phyloP scores from a whole-genome alignment of 2,797 vertebrate genomes.

The Esox lucius region DNA sequence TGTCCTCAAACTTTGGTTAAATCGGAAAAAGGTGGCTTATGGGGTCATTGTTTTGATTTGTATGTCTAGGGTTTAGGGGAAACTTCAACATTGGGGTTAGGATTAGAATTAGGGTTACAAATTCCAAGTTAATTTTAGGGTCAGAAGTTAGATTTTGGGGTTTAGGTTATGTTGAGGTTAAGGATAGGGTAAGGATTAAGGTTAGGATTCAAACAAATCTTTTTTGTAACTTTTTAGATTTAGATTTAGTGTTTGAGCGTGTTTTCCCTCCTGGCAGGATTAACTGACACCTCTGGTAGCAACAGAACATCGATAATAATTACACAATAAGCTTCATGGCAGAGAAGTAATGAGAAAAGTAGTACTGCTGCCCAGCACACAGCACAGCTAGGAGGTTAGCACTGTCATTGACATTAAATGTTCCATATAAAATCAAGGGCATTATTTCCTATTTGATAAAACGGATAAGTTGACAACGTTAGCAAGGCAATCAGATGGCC shows the following conservation, averaged over 20 bases:
- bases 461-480: constrained; percentile 21
- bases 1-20: no score
- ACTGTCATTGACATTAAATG: constrained; percentile 49
- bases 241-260: constrained; percentile 4
- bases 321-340: constrained; percentile 32
- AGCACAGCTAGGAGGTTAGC: constrained; percentile 27
- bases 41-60: no score
- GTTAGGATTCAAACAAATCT: no score
- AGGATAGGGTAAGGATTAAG: no score
- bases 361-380: constrained; percentile 26
- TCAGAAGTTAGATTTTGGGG: no score
- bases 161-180: no score
- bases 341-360: constrained; percentile 22
- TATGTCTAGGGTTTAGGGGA: no score
- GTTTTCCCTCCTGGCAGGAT: constrained; percentile 5
- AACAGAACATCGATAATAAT: constrained; percentile 4
- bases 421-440: constrained; percentile 20
- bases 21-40: no score
- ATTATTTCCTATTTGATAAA: constrained; percentile 37
- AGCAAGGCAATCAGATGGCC: neutral
- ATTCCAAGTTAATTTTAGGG: no score
- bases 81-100: no score
- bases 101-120: no score
- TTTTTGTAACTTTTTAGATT: no score
- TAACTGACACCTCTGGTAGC: neutral